Evolutionary conservation across 2,888 invertebrate genomes (phyloP).

Genomic region (Caenorhabditis japonica): DNA sequence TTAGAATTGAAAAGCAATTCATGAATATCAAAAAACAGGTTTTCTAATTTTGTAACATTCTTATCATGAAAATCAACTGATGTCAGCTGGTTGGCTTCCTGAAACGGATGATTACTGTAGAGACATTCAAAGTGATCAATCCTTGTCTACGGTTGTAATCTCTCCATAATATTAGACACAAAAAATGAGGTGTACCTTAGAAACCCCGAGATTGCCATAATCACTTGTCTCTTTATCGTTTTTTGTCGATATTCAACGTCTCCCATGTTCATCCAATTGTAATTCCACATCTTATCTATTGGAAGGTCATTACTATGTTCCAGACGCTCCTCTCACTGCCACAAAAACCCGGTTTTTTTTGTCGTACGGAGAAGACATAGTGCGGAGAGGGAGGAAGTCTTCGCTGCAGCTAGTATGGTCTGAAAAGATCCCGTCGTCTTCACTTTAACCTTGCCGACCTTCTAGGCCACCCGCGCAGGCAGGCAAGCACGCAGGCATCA

Average conservation of each 20-base stretch:
- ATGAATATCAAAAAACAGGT: conserved; percentile 37
- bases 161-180: neutral
- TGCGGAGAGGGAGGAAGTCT: conserved; percentile 49
- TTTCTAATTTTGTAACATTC: conserved; percentile 16
- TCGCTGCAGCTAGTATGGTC: conserved; percentile 48
- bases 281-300: conserved; percentile 54
- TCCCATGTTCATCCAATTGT: conserved; percentile 52
- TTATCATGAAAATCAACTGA: conserved; percentile 12
- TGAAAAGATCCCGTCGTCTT: conserved; percentile 52
- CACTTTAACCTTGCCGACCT: conserved; percentile 47
- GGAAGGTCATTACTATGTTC: conserved; percentile 59
- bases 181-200: conserved; percentile 22
- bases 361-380: conserved; percentile 30
- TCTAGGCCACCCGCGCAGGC: conserved; percentile 42
- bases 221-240: conserved; percentile 25
- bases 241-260: conserved; percentile 22
- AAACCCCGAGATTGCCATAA: conserved; percentile 46
- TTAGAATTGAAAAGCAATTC: conserved; percentile 27
- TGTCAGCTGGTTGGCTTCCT: conserved; percentile 6
- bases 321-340: conserved; percentile 52
- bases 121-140: no score
- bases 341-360: conserved; percentile 51
- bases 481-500: conserved; percentile 9
- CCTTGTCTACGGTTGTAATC: conserved; percentile 2
- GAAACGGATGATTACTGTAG: no score